Conservation (phyloP, 2,113 vertebrate genomes). For the Talpa occidentalis region DNA sequence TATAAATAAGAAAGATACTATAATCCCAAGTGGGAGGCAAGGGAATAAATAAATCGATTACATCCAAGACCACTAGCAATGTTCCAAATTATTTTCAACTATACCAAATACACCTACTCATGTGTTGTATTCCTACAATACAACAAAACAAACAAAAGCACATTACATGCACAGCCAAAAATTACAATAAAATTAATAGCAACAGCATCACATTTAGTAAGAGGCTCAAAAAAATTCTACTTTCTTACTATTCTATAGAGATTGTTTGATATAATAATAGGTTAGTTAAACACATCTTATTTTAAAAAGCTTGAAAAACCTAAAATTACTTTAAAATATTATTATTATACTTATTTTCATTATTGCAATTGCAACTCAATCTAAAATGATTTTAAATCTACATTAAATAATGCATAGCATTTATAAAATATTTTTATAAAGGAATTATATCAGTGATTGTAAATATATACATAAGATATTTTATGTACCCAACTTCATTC, state of each 20-base stretch:
- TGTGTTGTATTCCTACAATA: not conserved
- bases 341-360: constrained; percentile 8
- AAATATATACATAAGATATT: not conserved
- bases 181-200: not conserved
- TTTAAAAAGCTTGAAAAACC: not conserved
- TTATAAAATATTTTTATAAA: not conserved
- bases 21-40: not conserved
- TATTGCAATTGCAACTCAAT: not conserved
- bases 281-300: not conserved
- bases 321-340: not conserved
- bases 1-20: not conserved
- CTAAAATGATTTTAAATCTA: not conserved
- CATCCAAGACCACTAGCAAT: not conserved
- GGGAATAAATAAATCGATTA: not conserved
- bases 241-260: not conserved
- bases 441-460: not conserved
- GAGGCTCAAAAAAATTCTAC: not conserved
- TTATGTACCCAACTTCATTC: not conserved
- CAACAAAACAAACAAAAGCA: not conserved
- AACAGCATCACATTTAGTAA: not conserved
- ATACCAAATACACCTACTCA: no score
- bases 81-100: not conserved
- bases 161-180: not conserved
- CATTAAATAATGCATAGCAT: no score
- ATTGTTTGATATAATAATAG: not conserved